These are phyloP conservation scores for Hedya salicella DNA, from an alignment of 2,888 invertebrate species.

Conservation along the genomic window DNA sequence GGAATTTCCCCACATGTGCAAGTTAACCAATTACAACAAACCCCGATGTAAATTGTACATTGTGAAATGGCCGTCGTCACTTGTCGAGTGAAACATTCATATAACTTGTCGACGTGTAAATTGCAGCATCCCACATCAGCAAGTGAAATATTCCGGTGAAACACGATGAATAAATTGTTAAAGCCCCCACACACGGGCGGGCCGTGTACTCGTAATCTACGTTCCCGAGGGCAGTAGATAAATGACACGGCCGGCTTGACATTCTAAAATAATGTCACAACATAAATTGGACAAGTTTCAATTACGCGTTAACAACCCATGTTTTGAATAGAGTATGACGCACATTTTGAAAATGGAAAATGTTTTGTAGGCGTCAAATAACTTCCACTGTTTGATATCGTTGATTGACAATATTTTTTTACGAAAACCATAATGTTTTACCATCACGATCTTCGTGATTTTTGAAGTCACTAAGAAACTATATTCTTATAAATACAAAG, in stretches of 20 bases:
- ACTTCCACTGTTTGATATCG: too few relatives aligned
- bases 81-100: neutral
- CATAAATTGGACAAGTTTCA: conserved; percentile 41
- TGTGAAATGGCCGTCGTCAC: too few relatives aligned
- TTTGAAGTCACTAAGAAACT: too few relatives aligned
- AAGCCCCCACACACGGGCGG: neutral
- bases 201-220: conserved; percentile 17
- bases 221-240: conserved; percentile 22
- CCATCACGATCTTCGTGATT: too few relatives aligned
- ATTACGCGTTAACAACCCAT: neutral
- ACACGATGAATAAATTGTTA: conserved; percentile 4
- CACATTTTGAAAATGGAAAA: neutral
- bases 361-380: neutral
- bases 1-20: too few relatives aligned
- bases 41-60: too few relatives aligned
- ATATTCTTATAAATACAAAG: too few relatives aligned
- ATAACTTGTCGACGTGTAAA: neutral
- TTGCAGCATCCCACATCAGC: neutral
- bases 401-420: too few relatives aligned
- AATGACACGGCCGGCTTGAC: conserved; percentile 21
- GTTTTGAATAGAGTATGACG: conserved; percentile 15
- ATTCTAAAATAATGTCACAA: conserved; percentile 30
- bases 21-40: too few relatives aligned
- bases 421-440: too few relatives aligned
- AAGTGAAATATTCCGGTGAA: neutral